Percentiles rank a stretch among this genome's conserved stretches.
Evolutionary conservation across 92 coral and sea anemone species (phyloP).

Genomic region (Actinernus sp.): DNA sequence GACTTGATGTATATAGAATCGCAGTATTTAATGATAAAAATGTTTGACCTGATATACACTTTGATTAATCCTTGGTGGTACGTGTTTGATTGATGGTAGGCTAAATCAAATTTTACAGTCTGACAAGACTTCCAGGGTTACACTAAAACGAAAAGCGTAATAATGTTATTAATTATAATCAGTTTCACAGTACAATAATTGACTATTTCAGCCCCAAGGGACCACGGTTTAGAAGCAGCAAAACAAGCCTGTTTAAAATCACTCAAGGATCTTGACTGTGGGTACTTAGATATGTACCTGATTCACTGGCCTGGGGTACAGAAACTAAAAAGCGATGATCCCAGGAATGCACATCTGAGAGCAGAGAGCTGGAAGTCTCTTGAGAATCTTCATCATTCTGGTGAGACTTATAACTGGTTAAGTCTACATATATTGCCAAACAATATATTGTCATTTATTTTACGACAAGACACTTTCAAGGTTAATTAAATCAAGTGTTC

Average conservation of each 20-base stretch:
- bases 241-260: conserved; percentile 76
- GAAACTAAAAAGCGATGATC: conserved; percentile 84
- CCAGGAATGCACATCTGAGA: conserved; percentile 70
- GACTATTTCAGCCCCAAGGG: conserved; percentile 70
- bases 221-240: conserved; percentile 83
- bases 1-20: too few relatives aligned
- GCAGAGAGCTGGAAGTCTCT: conserved; percentile 89
- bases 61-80: too few relatives aligned
- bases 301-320: conserved; percentile 98
- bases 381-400: conserved; percentile 80
- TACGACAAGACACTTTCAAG: neutral
- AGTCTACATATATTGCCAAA: too few relatives aligned
- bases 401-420: conserved; percentile 19
- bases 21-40: too few relatives aligned
- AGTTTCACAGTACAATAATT: neutral
- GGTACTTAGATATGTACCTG: conserved; percentile 86
- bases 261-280: conserved; percentile 70
- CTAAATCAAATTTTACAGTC: too few relatives aligned
- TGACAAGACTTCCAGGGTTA: too few relatives aligned
- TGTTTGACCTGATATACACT: too few relatives aligned
- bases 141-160: too few relatives aligned
- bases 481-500: too few relatives aligned
- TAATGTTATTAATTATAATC: too few relatives aligned
- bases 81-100: too few relatives aligned
- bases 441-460: neutral